These are phyloP conservation scores for Electrophaes corylata DNA, from an alignment of 2,888 invertebrate genomes.

Conservation along the genomic window DNA sequence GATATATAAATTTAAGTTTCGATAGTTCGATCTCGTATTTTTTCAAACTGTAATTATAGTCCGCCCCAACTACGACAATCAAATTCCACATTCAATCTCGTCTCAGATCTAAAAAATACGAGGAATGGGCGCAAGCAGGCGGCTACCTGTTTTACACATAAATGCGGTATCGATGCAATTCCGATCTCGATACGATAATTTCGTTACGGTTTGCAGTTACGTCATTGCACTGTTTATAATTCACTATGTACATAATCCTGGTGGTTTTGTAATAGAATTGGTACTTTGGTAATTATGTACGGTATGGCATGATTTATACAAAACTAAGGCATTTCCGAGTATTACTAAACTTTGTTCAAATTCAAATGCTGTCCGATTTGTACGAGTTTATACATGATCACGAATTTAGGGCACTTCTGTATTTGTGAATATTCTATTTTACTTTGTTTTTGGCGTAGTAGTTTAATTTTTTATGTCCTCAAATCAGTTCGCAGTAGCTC, in stretches of 20 bases:
- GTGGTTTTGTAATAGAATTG: constrained; percentile 27
- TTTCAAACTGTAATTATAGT: no score
- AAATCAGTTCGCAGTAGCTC: no score
- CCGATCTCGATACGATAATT: constrained; percentile 37
- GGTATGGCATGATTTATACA: constrained; percentile 23
- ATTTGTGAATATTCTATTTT: no score
- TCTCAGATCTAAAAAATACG: no score
- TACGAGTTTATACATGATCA: no score
- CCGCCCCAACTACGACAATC: no score
- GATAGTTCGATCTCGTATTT: no score
- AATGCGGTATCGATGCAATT: constrained; percentile 31
- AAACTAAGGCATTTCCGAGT: constrained; percentile 21
- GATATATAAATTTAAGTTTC: no score
- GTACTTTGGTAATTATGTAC: constrained; percentile 28
- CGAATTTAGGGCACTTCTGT: no score
- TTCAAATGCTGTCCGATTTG: constrained; percentile 16
- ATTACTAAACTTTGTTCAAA: constrained; percentile 22
- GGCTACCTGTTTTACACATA: constrained; percentile 12
- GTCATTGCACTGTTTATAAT: constrained; percentile 36
- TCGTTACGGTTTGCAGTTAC: constrained; percentile 42
- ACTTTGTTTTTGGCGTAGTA: no score
- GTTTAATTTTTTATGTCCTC: no score
- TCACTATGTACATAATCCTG: constrained; percentile 24
- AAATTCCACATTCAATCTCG: no score
- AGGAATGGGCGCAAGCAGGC: not conserved